phyloP scores from a whole-genome alignment of 2,888 invertebrate species.

The Sialis lutaria region DNA sequence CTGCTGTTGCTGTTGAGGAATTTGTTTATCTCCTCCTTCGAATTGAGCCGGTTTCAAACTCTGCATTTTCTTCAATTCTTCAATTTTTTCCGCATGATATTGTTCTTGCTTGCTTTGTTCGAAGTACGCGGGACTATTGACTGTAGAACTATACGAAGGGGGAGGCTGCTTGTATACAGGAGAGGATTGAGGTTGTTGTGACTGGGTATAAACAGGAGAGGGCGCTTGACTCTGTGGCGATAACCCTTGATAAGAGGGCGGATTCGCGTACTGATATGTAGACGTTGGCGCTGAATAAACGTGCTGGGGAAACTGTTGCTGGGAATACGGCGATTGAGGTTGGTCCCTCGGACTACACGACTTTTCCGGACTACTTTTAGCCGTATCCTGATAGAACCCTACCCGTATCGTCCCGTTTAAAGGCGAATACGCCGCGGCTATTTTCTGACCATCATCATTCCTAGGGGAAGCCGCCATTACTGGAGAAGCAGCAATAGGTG shows the following conservation, averaged over 20 bases:
- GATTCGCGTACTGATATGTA: constrained; percentile 20
- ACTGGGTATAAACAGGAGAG: constrained; percentile 18
- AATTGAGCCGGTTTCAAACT: not conserved
- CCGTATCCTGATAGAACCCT: constrained; percentile 77
- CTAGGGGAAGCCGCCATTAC: constrained; percentile 51
- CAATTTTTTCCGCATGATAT: not conserved
- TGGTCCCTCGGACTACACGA: constrained; percentile 66
- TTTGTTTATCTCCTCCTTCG: constrained; percentile 14
- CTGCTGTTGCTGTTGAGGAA: constrained; percentile 11
- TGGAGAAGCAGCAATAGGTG: constrained; percentile 49
- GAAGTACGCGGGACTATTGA: not conserved
- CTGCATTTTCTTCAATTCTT: not conserved
- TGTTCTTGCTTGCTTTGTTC: not conserved
- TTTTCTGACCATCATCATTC: constrained; percentile 45
- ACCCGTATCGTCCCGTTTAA: constrained; percentile 72
- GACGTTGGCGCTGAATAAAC: constrained; percentile 39
- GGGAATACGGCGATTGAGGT: constrained; percentile 37
- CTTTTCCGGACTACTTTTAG: constrained; percentile 70
- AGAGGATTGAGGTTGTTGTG: constrained; percentile 7
- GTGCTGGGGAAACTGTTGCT: constrained; percentile 34
- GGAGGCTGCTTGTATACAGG: constrained; percentile 19
- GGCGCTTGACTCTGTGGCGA: not conserved
- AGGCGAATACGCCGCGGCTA: constrained; percentile 45
- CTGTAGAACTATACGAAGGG: constrained; percentile 9
- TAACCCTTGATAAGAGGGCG: constrained; percentile 19